Percentiles rank a stretch among this genome's conserved stretches.
These are phyloP conservation scores for Abscondita cerata DNA, from an alignment of 2,888 invertebrate genomes.

Conservation along the genomic window DNA sequence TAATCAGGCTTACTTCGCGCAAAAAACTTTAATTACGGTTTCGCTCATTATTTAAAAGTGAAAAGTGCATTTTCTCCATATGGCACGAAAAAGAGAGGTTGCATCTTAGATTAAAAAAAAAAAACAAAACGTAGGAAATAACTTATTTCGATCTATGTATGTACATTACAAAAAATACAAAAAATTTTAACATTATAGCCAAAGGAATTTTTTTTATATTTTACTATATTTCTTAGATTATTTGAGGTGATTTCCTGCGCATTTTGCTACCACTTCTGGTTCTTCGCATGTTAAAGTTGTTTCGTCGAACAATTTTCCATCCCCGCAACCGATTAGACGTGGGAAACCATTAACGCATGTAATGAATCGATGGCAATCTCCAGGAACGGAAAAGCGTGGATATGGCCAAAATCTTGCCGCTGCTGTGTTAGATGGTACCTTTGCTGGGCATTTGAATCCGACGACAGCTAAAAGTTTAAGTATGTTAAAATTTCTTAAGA, in stretches of 20 bases:
- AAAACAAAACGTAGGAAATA: constrained; percentile 16
- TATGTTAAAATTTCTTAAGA: background rate
- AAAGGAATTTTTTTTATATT: constrained; percentile 1
- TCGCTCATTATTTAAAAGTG: constrained; percentile 19
- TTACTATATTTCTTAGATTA: constrained; percentile 9
- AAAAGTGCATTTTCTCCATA: constrained; percentile 10
- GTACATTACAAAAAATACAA: constrained; percentile 16
- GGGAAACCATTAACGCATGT: constrained; percentile 92
- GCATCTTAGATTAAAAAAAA: too few species aligned
- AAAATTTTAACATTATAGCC: background rate
- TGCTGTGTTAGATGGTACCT: constrained; percentile 79
- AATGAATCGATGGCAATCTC: constrained; percentile 86
- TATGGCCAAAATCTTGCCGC: constrained; percentile 92
- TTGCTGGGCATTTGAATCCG: constrained; percentile 90
- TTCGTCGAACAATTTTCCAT: constrained; percentile 87
- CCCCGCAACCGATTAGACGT: constrained; percentile 85
- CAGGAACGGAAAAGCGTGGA: constrained; percentile 88
- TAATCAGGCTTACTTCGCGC: background rate
- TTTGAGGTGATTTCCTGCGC: constrained; percentile 42
- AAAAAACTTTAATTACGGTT: constrained; percentile 7
- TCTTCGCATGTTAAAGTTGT: constrained; percentile 84
- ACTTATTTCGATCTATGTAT: constrained; percentile 22
- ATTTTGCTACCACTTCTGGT: constrained; percentile 63
- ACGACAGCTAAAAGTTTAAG: constrained; percentile 72
- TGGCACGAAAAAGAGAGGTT: background rate